Evolutionary conservation across 2,113 vertebrate genomes (phyloP).

Genomic region (Martes martes): DNA sequence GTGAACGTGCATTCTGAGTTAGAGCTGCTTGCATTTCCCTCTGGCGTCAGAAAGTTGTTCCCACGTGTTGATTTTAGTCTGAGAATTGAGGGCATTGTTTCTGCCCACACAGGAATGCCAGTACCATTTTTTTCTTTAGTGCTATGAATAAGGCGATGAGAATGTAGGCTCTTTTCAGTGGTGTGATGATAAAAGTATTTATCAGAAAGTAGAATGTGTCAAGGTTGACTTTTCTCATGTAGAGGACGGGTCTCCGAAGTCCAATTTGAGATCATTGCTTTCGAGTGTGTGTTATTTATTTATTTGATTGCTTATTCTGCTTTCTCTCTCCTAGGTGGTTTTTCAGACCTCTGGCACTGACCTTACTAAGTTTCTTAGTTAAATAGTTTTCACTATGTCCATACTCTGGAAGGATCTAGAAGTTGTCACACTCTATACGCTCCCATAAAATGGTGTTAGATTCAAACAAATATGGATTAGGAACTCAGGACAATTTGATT

Average conservation of each 20-base stretch:
- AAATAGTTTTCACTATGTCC: background rate
- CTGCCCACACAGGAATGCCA: slow-evolving; percentile 63
- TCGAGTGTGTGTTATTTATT: background rate
- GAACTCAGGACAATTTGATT: background rate
- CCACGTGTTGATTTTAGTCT: slow-evolving; percentile 62
- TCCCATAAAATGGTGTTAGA: background rate
- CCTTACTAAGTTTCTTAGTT: background rate
- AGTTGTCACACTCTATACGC: background rate
- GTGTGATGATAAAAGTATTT: slow-evolving; percentile 39
- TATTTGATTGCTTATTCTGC: background rate
- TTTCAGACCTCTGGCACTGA: background rate
- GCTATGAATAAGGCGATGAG: slow-evolving; percentile 44
- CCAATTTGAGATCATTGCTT: background rate
- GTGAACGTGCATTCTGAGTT: background rate
- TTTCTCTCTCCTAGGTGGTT: background rate
- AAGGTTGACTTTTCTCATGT: slow-evolving; percentile 17
- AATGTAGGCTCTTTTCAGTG: background rate
- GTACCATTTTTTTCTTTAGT: slow-evolving; percentile 1
- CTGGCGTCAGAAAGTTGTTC: slow-evolving; percentile 50
- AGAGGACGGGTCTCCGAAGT: background rate
- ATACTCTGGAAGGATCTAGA: background rate
- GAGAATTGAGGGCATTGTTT: slow-evolving; percentile 70
- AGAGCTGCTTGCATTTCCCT: slow-evolving; percentile 53
- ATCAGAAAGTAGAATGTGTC: background rate
- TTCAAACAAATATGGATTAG: background rate